phyloP scores from a whole-genome alignment of 1,140 invertebrate genomes.

The Scaptomyza hsui region DNA sequence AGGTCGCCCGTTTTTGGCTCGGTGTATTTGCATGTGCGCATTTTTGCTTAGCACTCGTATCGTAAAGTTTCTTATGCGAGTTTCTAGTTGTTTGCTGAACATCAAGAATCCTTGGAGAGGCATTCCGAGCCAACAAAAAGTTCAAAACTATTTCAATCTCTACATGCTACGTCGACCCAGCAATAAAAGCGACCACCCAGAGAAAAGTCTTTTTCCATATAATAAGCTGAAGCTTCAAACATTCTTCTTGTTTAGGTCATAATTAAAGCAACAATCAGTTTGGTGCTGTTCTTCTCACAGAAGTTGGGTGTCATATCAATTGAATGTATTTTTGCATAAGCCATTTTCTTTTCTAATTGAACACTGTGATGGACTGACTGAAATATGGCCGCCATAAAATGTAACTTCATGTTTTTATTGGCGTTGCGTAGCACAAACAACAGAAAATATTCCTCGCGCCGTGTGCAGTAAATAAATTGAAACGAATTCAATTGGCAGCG shows the following conservation, averaged over 20 bases:
- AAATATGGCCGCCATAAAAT: conserved; percentile 52
- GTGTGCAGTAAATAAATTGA: conserved; percentile 77
- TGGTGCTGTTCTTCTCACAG: not conserved
- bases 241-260: conserved; percentile 12
- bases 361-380: too few species aligned
- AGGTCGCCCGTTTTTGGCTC: conserved; percentile 35
- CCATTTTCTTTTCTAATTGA: conserved; percentile 70
- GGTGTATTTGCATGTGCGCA: conserved; percentile 72
- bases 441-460: conserved; percentile 64
- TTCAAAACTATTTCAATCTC: conserved; percentile 71
- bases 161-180: conserved; percentile 19
- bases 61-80: conserved; percentile 79
- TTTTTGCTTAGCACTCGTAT: conserved; percentile 46
- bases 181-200: conserved; percentile 46
- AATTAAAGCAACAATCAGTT: conserved; percentile 32
- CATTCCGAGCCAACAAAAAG: conserved; percentile 46
- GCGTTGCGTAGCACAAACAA: conserved; percentile 53
- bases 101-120: conserved; percentile 69
- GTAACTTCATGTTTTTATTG: conserved; percentile 56
- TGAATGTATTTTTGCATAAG: conserved; percentile 55
- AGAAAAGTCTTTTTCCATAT: conserved; percentile 26
- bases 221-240: conserved; percentile 15
- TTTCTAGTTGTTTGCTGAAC: conserved; percentile 74
- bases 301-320: conserved; percentile 15
- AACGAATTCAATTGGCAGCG: conserved; percentile 79